Conservation (phyloP, 2,797 vertebrate species). For the Tachyglossus aculeatus region DNA sequence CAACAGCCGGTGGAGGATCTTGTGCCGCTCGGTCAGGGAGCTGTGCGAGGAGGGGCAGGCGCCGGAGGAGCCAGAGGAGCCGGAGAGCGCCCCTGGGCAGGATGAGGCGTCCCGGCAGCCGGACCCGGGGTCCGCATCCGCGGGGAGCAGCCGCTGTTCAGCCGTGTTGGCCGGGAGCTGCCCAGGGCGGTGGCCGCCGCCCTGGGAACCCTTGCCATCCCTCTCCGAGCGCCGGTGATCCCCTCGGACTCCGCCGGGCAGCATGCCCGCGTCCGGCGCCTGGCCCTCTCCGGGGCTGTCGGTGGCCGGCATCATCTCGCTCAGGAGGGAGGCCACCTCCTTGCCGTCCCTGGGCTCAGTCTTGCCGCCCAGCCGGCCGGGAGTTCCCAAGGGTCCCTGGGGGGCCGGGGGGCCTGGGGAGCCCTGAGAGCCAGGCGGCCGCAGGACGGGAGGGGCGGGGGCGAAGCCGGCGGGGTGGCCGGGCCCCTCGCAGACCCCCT, state of each 20-base stretch:
- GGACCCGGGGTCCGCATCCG: conserved; percentile 65
- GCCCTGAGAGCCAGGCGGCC: conserved; percentile 78
- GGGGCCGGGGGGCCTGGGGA: conserved; percentile 73
- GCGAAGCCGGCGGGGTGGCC: conserved; percentile 76
- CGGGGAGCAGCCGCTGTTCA: conserved; percentile 74
- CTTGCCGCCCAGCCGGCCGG: conserved; percentile 64
- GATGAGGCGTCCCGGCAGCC: conserved; percentile 71
- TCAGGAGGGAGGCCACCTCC: conserved; percentile 71
- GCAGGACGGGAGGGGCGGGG: conserved; percentile 77
- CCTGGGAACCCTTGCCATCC: conserved; percentile 74
- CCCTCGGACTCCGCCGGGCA: no score
- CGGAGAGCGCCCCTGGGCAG: conserved; percentile 59
- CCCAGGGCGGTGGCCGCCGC: conserved; percentile 77
- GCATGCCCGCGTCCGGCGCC: conserved; percentile 69
- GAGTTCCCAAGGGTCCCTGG: no score
- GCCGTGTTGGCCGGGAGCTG: conserved; percentile 78
- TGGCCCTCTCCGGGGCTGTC: conserved; percentile 64
- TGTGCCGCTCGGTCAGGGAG: conserved; percentile 91
- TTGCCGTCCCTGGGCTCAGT: conserved; percentile 74
- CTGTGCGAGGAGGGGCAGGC: conserved; percentile 90
- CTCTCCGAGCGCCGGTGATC: conserved; percentile 78
- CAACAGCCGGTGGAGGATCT: conserved; percentile 92
- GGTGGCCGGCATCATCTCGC: conserved; percentile 72
- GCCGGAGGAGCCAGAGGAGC: conserved; percentile 61
- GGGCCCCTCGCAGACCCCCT: conserved; percentile 68